A percentile compares a stretch with the other conserved stretches of the same genome.
phyloP scores from a whole-genome alignment of 2,888 invertebrate species.

The Campoplex nolae region DNA sequence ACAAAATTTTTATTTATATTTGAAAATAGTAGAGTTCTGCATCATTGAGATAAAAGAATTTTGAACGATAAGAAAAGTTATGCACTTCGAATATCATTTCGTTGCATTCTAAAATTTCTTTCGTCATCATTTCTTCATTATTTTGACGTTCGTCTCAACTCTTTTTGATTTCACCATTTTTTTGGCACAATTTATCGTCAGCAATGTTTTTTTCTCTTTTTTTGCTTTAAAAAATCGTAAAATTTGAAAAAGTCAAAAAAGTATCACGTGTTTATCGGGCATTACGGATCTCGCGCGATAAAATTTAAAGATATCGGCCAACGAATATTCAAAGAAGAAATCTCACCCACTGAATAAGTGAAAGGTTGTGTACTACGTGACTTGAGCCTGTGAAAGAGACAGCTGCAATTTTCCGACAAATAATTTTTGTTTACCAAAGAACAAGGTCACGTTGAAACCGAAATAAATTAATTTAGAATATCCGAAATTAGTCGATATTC shows the following conservation, averaged over 20 bases:
- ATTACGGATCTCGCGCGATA: background rate
- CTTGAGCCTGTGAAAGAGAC: background rate
- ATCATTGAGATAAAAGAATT: no score
- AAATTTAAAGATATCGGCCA: constrained; percentile 1
- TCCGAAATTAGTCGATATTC: background rate
- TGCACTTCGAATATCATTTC: no score
- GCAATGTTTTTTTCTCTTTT: no score
- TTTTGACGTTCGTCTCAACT: no score
- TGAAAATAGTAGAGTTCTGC: no score
- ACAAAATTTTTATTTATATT: no score
- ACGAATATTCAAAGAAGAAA: constrained; percentile 14
- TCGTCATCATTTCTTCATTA: no score
- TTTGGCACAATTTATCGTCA: no score
- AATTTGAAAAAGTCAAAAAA: background rate
- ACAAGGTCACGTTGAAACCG: background rate
- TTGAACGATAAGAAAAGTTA: no score
- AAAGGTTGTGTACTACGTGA: constrained; percentile 6
- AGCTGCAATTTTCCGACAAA: background rate
- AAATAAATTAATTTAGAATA: no score
- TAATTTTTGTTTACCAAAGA: background rate
- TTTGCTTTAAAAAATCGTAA: background rate
- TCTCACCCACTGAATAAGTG: constrained; percentile 13
- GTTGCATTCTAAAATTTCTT: no score
- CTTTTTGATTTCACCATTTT: no score
- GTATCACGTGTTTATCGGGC: background rate